phyloP scores from a whole-genome alignment of 2,113 vertebrate genomes.

The Vulpes ferrilata region DNA sequence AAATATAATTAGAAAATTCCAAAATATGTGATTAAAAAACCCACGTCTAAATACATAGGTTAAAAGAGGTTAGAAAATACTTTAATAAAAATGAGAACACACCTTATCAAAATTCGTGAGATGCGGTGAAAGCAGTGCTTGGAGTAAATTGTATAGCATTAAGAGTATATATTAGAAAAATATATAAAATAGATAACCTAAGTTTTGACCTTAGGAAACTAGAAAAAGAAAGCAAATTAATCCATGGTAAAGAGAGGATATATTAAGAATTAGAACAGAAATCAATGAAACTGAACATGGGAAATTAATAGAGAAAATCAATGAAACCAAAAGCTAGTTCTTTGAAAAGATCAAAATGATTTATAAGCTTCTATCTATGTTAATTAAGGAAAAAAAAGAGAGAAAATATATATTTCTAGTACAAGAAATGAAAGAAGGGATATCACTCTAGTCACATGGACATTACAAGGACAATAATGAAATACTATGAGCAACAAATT shows the following conservation, averaged over 20 bases:
- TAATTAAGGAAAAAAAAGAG: not conserved
- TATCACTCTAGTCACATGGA: not conserved
- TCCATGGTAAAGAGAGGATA: not conserved
- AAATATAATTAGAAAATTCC: not conserved
- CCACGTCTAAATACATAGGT: not conserved
- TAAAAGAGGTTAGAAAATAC: not conserved
- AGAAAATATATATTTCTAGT: not conserved
- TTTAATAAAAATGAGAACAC: not conserved
- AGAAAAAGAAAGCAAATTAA: not conserved
- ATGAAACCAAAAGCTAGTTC: not conserved
- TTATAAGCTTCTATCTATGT: not conserved
- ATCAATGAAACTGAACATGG: not conserved
- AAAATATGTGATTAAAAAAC: not conserved
- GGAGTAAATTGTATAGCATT: not conserved
- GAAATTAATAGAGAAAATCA: not conserved
- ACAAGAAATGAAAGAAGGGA: not conserved
- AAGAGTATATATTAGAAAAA: not conserved
- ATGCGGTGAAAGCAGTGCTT: not conserved
- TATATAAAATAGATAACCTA: not conserved
- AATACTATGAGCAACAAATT: not conserved
- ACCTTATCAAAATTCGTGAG: not conserved
- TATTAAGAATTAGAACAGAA: not conserved
- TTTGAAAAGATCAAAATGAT: not conserved
- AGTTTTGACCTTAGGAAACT: not conserved
- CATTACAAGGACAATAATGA: not conserved